Conservation (phyloP, 2,888 invertebrate genomes). For the Caenorhabditis afra region DNA sequence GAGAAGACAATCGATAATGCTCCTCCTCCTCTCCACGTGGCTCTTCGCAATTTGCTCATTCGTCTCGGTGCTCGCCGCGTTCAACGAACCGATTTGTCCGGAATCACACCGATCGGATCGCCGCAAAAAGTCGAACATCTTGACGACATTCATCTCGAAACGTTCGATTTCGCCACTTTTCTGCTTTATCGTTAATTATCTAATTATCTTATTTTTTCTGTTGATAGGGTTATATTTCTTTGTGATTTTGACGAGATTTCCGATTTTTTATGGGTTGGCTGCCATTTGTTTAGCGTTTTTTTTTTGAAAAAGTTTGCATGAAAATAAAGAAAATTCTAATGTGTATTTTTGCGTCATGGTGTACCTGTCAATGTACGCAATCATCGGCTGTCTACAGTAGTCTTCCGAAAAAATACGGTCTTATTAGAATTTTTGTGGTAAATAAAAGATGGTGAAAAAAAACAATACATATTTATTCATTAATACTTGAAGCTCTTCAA, state of each 20-base stretch:
- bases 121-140: slow-evolving; percentile 31
- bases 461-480: too few species aligned
- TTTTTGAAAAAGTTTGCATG: background rate
- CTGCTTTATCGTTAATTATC: slow-evolving; percentile 25
- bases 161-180: slow-evolving; percentile 50
- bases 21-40: too few species aligned
- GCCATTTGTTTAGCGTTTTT: background rate
- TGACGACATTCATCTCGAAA: slow-evolving; percentile 25
- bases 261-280: background rate
- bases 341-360: background rate
- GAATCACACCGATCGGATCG: slow-evolving; percentile 26
- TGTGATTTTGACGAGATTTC: too few species aligned
- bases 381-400: background rate
- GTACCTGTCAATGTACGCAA: background rate
- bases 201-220: background rate
- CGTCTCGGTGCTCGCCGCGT: slow-evolving; percentile 35
- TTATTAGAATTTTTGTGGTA: too few species aligned
- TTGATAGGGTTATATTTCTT: too few species aligned
- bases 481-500: too few species aligned
- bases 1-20: slow-evolving; percentile 5
- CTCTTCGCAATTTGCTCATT: slow-evolving; percentile 25
- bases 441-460: too few species aligned
- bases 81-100: slow-evolving; percentile 54
- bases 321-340: too few species aligned
- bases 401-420: too few species aligned